Percentiles rank a stretch among this genome's conserved stretches.
Evolutionary conservation across 2,888 invertebrate species (phyloP).

Genomic region (Selenia dentaria): DNA sequence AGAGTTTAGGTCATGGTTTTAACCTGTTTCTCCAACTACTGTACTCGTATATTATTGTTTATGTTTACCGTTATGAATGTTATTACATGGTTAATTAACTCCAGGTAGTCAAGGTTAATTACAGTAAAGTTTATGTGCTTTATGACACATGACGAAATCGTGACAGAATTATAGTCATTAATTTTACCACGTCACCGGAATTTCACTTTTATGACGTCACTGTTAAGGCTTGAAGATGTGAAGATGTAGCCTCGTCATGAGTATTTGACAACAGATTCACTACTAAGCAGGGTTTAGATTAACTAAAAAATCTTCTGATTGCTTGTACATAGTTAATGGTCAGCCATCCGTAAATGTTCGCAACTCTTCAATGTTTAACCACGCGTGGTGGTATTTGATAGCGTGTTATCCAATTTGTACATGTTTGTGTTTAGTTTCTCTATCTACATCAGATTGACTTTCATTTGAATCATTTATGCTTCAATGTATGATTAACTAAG

Average conservation of each 20-base stretch:
- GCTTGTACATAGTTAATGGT: not conserved
- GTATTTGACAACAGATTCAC: too few relatives aligned
- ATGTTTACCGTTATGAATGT: slow-evolving; percentile 10
- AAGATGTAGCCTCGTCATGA: too few relatives aligned
- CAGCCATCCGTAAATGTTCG: slow-evolving; percentile 9
- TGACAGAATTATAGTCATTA: too few relatives aligned
- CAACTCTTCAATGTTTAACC: slow-evolving; percentile 6
- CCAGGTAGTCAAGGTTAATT: slow-evolving; percentile 1
- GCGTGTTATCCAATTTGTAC: slow-evolving; percentile 13
- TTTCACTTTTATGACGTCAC: too few relatives aligned
- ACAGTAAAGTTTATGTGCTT: not conserved
- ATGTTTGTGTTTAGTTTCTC: slow-evolving; percentile 28
- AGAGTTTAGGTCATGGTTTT: too few relatives aligned
- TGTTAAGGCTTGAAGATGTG: too few relatives aligned
- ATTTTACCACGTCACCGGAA: too few relatives aligned
- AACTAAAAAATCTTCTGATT: too few relatives aligned
- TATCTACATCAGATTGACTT: slow-evolving; percentile 20
- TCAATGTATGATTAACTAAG: not conserved
- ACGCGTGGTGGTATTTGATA: slow-evolving; percentile 13
- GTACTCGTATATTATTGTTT: not conserved
- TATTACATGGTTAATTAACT: slow-evolving; percentile 18
- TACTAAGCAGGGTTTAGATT: too few relatives aligned
- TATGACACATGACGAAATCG: not conserved
- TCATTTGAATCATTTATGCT: slow-evolving; percentile 9
- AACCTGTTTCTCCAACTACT: too few relatives aligned